Evolutionary conservation across 2,797 vertebrate species (phyloP).

Genomic region (Champsocephalus esox): DNA sequence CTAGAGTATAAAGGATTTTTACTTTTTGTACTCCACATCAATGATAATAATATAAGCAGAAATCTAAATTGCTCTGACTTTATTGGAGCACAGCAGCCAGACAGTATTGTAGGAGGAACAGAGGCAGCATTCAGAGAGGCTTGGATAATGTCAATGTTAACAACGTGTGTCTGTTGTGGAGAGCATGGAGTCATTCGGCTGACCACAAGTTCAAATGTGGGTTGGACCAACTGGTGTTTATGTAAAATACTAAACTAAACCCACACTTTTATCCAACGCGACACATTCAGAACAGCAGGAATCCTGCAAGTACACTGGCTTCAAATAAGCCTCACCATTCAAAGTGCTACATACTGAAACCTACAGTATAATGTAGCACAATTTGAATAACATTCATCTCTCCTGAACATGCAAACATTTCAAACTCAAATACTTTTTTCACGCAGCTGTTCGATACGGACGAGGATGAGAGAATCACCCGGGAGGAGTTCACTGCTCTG

Average conservation of each 20-base stretch:
- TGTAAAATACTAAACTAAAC: background rate
- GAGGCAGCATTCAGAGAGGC: constrained; percentile 44
- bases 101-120: constrained; percentile 44
- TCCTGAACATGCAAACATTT: background rate
- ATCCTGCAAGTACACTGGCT: too few relatives aligned
- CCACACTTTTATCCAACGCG: too few relatives aligned
- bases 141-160: constrained; percentile 70
- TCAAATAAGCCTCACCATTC: too few relatives aligned
- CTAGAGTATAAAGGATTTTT: background rate
- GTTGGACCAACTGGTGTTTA: constrained; percentile 36
- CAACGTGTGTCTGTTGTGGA: constrained; percentile 60
- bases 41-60: background rate
- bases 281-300: too few relatives aligned
- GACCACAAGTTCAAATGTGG: constrained; percentile 43
- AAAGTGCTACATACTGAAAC: too few relatives aligned
- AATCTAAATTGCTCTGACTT: constrained; percentile 1
- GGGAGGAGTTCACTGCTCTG: constrained; percentile 90
- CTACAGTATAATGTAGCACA: too few relatives aligned
- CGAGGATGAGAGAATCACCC: constrained; percentile 90
- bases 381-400: background rate
- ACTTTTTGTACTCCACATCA: background rate
- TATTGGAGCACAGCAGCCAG: constrained; percentile 4
- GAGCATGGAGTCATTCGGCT: constrained; percentile 41
- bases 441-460: constrained; percentile 94
- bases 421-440: background rate